Evolutionary conservation across 2,797 vertebrate genomes (phyloP).

Genomic region (Pelobates cultripes): DNA sequence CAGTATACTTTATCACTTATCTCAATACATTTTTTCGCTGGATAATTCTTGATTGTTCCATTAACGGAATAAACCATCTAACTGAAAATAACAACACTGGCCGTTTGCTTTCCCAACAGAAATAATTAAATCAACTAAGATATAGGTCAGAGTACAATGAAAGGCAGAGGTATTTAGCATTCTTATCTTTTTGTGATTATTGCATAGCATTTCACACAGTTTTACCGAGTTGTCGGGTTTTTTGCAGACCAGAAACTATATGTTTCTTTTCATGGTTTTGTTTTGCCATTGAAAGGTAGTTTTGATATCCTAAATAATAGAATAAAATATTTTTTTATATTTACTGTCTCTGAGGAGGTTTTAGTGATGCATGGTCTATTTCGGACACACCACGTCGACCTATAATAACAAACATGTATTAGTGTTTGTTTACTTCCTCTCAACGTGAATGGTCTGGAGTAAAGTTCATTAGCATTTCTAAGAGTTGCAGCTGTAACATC

Average conservation of each 20-base stretch:
- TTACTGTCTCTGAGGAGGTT: slow-evolving; percentile 13
- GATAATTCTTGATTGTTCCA: too few species aligned
- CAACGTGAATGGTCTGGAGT: not conserved
- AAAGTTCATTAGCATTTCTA: not conserved
- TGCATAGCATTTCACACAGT: not conserved
- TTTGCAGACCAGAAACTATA: slow-evolving; percentile 16
- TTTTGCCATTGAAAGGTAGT: slow-evolving; percentile 21
- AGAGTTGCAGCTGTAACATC: not conserved
- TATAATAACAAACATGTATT: slow-evolving; percentile 15
- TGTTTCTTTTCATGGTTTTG: slow-evolving; percentile 18
- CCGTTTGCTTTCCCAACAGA: slow-evolving; percentile 23
- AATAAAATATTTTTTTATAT: not conserved
- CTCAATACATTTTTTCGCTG: too few species aligned
- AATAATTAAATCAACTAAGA: slow-evolving; percentile 11
- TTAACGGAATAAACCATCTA: too few species aligned
- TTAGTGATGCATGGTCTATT: not conserved
- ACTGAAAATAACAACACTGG: not conserved
- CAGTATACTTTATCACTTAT: too few species aligned
- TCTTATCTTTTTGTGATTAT: not conserved
- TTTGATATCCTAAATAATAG: slow-evolving; percentile 14
- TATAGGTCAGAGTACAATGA: not conserved
- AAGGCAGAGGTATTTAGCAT: not conserved
- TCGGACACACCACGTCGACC: not conserved
- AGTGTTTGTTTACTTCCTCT: not conserved
- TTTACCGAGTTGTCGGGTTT: slow-evolving; percentile 19